Percentiles rank a stretch among this genome's conserved stretches.
Conservation (phyloP, 2,113 vertebrate genomes). For the Triplophysa siluroides region DNA sequence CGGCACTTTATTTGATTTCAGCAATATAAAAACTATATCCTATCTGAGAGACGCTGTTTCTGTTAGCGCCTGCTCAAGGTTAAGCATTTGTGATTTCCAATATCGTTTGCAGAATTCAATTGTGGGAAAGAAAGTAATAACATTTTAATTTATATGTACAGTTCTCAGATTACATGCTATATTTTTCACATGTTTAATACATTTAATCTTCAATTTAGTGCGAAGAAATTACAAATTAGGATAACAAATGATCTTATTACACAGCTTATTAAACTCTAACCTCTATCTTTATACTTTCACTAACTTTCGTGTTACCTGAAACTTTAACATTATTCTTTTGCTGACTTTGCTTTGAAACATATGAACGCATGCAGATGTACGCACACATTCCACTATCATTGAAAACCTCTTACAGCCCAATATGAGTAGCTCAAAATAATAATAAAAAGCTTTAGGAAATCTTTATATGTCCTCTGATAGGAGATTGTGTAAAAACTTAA, state of each 20-base stretch:
- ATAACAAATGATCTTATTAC: neutral
- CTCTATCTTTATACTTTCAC: no score
- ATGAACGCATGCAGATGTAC: no score
- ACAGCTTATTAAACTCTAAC: neutral
- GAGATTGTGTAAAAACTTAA: neutral
- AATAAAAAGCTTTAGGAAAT: neutral
- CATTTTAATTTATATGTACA: constrained; percentile 37
- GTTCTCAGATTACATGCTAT: constrained; percentile 27
- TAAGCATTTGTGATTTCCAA: constrained; percentile 35
- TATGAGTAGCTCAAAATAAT: no score
- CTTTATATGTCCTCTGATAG: neutral
- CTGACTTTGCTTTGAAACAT: no score
- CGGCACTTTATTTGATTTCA: constrained; percentile 46
- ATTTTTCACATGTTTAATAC: neutral
- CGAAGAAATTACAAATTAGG: neutral
- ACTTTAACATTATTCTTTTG: no score
- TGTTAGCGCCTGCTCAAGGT: constrained; percentile 28
- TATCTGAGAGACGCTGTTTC: constrained; percentile 22
- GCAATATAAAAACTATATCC: constrained; percentile 37
- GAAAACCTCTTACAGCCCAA: no score
- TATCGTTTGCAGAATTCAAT: constrained; percentile 26
- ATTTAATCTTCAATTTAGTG: neutral
- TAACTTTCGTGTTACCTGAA: no score
- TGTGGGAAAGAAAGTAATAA: constrained; percentile 41
- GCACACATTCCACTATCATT: no score